Conservation (phyloP, 2,888 invertebrate species). For the Chymomyza fuscimana region DNA sequence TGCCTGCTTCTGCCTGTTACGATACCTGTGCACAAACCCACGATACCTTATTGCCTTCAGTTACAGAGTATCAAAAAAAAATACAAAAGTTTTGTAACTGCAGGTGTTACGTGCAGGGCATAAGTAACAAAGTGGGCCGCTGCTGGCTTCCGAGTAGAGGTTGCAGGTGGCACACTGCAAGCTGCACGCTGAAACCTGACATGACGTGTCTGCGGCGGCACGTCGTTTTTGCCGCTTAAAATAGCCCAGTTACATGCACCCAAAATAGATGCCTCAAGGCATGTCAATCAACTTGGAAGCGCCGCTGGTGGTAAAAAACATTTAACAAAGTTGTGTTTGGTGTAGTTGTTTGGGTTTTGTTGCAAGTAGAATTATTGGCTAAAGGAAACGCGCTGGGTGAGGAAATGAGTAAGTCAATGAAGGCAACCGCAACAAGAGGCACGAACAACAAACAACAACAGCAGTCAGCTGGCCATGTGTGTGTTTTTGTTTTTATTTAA, state of each 20-base stretch:
- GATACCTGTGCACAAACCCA: too few species aligned
- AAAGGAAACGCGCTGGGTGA: conserved; percentile 40
- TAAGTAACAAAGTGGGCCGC: neutral
- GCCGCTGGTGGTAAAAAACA: conserved; percentile 16
- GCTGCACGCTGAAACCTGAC: conserved; percentile 20
- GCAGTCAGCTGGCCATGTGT: neutral
- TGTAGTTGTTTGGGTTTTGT: neutral
- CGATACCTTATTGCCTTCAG: too few species aligned
- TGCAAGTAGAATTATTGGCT: conserved; percentile 36
- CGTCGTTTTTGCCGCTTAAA: conserved; percentile 46
- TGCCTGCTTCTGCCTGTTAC: too few species aligned
- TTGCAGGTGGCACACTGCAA: neutral
- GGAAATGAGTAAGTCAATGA: conserved; percentile 48
- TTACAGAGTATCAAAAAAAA: too few species aligned
- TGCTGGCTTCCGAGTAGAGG: neutral
- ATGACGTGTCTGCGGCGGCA: conserved; percentile 61
- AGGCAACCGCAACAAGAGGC: conserved; percentile 23
- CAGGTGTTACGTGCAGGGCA: neutral
- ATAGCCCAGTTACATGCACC: conserved; percentile 65
- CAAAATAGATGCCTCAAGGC: conserved; percentile 49
- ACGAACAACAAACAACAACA: neutral
- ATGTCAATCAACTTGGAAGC: conserved; percentile 59
- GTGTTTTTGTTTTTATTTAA: conserved; percentile 43
- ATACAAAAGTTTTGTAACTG: neutral
- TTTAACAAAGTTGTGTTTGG: conserved; percentile 50